These are phyloP conservation scores for Scaptodrosophila lebanonensis DNA, from an alignment of 1,140 invertebrate species.

Conservation along the genomic window DNA sequence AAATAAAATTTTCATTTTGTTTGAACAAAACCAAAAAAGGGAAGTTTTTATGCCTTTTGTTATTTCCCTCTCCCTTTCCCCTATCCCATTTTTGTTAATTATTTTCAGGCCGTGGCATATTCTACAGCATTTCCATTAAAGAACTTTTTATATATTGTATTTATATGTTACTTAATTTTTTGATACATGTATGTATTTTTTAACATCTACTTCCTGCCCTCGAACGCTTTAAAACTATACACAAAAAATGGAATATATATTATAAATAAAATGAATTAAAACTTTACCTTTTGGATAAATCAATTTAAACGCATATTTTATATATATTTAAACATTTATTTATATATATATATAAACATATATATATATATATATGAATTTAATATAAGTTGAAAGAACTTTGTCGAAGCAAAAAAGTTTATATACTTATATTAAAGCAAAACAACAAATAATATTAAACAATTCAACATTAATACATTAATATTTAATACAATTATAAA, in stretches of 20 bases:
- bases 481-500: constrained; percentile 50
- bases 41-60: constrained; percentile 4
- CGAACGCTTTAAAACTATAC: constrained; percentile 74
- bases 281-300: constrained; percentile 73
- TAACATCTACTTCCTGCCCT: constrained; percentile 73
- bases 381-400: constrained; percentile 64
- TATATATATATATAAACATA: constrained; percentile 42
- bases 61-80: too few species aligned
- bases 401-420: constrained; percentile 66
- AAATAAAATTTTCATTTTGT: constrained; percentile 41
- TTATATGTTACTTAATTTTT: constrained; percentile 66
- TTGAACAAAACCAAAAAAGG: constrained; percentile 11
- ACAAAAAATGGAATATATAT: constrained; percentile 48
- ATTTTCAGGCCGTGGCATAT: not conserved
- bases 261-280: constrained; percentile 55
- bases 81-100: constrained; percentile 1
- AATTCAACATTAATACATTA: constrained; percentile 61
- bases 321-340: constrained; percentile 73
- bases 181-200: constrained; percentile 73
- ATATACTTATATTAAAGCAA: constrained; percentile 69
- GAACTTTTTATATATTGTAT: constrained; percentile 41
- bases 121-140: constrained; percentile 16
- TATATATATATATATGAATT: constrained; percentile 31
- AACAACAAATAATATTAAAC: constrained; percentile 62
- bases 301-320: constrained; percentile 72